These are phyloP conservation scores for Schizopygopsis pylzovi DNA, from an alignment of 2,797 vertebrate species.

Conservation along the genomic window DNA sequence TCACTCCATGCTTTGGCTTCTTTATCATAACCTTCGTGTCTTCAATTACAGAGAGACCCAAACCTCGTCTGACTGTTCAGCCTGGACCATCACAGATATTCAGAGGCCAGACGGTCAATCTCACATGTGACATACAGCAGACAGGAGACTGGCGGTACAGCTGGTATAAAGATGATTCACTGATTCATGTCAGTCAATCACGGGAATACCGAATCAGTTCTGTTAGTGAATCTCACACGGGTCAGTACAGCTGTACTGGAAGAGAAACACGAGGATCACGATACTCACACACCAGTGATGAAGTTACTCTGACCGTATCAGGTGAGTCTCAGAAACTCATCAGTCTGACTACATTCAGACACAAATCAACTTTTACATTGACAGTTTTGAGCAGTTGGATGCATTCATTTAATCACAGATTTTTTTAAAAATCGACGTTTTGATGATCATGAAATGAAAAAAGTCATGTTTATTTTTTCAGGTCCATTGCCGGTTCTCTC, in stretches of 20 bases:
- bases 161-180: constrained; percentile 1
- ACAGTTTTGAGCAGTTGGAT: too few relatives aligned
- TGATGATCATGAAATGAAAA: too few relatives aligned
- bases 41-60: constrained; percentile 1
- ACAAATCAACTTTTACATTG: neutral
- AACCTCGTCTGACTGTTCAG: neutral
- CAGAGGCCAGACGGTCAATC: neutral
- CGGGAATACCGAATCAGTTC: neutral
- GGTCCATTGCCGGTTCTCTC: neutral
- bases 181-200: neutral
- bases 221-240: neutral
- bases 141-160: neutral
- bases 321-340: neutral
- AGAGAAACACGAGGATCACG: neutral
- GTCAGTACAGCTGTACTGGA: neutral
- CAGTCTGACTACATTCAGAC: neutral
- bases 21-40: too few relatives aligned
- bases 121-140: too few relatives aligned
- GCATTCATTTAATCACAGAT: too few relatives aligned
- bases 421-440: too few relatives aligned
- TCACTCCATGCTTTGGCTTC: too few relatives aligned
- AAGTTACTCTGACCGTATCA: neutral
- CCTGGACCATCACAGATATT: neutral
- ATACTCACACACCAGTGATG: neutral
- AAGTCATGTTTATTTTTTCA: too few relatives aligned